Percentiles rank a stretch among this genome's conserved stretches.
phyloP scores from a whole-genome alignment of 2,797 vertebrate genomes.

The Crocidura indochinensis region DNA sequence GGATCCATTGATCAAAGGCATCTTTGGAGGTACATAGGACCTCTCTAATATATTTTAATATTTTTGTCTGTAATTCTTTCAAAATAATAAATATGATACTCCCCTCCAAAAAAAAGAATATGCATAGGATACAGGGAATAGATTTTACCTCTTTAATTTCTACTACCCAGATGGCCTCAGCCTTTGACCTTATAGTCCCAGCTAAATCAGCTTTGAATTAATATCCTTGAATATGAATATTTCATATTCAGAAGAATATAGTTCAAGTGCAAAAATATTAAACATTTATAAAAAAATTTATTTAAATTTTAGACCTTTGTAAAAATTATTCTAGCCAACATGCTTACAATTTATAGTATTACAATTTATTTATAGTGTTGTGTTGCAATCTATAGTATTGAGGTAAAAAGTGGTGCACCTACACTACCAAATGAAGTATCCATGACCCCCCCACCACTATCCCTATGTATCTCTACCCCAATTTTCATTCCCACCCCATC shows the following conservation, averaged over 20 bases:
- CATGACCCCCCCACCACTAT: no score
- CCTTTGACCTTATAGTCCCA: not conserved
- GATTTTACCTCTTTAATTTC: not conserved
- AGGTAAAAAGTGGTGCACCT: no score
- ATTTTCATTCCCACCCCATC: no score
- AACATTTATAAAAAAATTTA: not conserved
- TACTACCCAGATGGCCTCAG: not conserved
- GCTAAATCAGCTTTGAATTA: conserved; percentile 55
- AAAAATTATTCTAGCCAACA: no score
- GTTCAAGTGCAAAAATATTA: conserved; percentile 56
- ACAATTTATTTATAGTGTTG: no score
- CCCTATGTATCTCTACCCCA: no score
- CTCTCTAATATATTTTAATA: conserved; percentile 6
- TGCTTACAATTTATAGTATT: no score
- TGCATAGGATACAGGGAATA: not conserved
- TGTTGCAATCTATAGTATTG: no score
- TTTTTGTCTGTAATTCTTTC: conserved; percentile 37
- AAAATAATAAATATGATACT: conserved; percentile 41
- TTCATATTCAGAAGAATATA: conserved; percentile 34
- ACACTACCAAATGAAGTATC: no score
- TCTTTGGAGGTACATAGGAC: not conserved
- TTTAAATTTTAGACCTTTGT: not conserved
- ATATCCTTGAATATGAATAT: not conserved
- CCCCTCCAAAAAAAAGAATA: not conserved
- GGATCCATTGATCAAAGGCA: not conserved